A percentile compares a stretch with the other conserved stretches of the same genome.
Conservation (phyloP, 2,113 vertebrate genomes). For the Pyxicephalus adspersus region DNA sequence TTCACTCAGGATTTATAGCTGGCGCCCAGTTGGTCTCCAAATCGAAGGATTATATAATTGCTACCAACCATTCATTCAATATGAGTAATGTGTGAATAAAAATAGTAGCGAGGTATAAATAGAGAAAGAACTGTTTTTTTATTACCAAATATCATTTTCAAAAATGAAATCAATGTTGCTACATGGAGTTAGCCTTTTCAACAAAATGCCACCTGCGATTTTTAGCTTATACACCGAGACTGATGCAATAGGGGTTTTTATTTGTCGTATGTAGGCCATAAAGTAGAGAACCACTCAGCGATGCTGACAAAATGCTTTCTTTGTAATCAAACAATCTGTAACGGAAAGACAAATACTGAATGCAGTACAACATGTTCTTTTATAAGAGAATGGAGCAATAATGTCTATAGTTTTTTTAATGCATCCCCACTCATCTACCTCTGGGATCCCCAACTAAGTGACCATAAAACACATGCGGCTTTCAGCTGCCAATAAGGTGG, state of each 20-base stretch:
- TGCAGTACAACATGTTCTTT: conserved; percentile 29
- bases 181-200: conserved; percentile 44
- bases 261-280: conserved; percentile 44
- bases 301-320: conserved; percentile 45
- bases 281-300: conserved; percentile 9
- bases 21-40: conserved; percentile 7
- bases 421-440: too few relatives aligned
- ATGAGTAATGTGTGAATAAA: conserved; percentile 51
- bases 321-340: conserved; percentile 48
- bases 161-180: conserved; percentile 54
- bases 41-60: conserved; percentile 49
- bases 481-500: too few relatives aligned
- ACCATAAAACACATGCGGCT: too few relatives aligned
- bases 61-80: conserved; percentile 35
- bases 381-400: too few relatives aligned
- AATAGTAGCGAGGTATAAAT: conserved; percentile 51
- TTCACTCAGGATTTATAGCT: conserved; percentile 30
- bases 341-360: conserved; percentile 41
- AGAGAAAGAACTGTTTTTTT: conserved; percentile 44
- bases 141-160: conserved; percentile 56
- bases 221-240: conserved; percentile 48
- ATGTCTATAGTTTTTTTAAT: too few relatives aligned
- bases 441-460: too few relatives aligned
- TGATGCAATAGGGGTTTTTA: conserved; percentile 46
- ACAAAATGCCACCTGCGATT: conserved; percentile 48